These are phyloP conservation scores for Amblyraja radiata DNA, from an alignment of 2,797 vertebrate species.

Conservation along the genomic window DNA sequence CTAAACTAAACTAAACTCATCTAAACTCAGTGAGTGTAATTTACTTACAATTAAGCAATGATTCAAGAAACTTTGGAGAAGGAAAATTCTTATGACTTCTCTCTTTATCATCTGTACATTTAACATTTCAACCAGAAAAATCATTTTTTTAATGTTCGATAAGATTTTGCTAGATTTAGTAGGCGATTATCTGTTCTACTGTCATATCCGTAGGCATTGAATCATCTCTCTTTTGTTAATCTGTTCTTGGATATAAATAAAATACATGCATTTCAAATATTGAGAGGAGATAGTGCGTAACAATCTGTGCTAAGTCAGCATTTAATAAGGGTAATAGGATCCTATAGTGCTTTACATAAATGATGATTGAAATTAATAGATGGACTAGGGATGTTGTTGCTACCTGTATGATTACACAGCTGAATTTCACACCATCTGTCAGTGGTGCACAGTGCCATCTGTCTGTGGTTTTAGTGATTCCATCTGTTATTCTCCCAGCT, in stretches of 20 bases:
- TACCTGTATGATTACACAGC: slow-evolving; percentile 32
- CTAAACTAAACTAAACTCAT: too few relatives aligned
- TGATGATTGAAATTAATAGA: background rate
- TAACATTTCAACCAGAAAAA: background rate
- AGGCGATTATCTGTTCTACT: background rate
- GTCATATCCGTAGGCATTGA: background rate
- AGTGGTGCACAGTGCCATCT: slow-evolving; percentile 37
- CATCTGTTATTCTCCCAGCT: slow-evolving; percentile 30
- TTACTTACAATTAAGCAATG: background rate
- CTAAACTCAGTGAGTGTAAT: background rate
- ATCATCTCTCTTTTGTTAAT: too few relatives aligned
- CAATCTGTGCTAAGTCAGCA: background rate
- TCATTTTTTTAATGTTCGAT: background rate
- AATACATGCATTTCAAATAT: background rate
- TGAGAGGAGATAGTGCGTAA: background rate
- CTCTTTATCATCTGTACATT: background rate
- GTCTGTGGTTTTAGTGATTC: slow-evolving; percentile 31
- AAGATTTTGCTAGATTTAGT: background rate
- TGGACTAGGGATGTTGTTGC: background rate
- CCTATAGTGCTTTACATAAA: background rate
- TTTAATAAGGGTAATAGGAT: background rate
- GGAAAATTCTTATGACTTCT: background rate
- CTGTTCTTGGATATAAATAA: background rate
- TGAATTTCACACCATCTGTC: slow-evolving; percentile 32
- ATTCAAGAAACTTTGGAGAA: background rate